Evolutionary conservation across 2,797 vertebrate species (phyloP), one percentile per base, ranked within the genome.

Genomic region (Astyanax mexicanus): DNA sequence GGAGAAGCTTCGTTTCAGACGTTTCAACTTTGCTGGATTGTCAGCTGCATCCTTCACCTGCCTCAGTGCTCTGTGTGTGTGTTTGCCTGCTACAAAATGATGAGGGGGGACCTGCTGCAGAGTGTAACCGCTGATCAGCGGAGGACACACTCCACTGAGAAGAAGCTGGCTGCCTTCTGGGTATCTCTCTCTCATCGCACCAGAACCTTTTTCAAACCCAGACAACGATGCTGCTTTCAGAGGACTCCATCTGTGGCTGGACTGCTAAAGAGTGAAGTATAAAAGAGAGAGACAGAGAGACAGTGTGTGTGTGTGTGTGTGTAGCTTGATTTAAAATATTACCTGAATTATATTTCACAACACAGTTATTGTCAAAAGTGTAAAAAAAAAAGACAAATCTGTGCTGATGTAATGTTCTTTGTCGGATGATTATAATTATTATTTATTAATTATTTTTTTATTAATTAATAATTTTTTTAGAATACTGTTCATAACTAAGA

Each of bases 151-250:
- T 69, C 47, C 0, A 61, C 70, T 8, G 90, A 91, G 80, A 90
- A 86, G 83, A 92, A 90, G 85, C 85, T 92, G 35, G 74, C 90
- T 69, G 86, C 89, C 66, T 92, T 92, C 79, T 92, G 90, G 90
- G 83, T 85, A 84, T 83, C 84, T 78, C 81, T 92, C 81, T 89
- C 88, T 45, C 75, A 87, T 72, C 84, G 88, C 79, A 91, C 89
- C 72, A 87, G 88, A 88, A 90, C 80, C 51, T 83, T 91, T 66
- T 88, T 92, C 79, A 85, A 86, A 81, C 80, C 84, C 54, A 40
- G 84, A 0, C 84, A 92, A 21, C 87, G 87, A 47, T 78, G 83
- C 0, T 74, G 89, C 83, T 85, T 80, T 84, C 79, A 83, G 86
- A 88, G 86, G 17, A 86, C 89, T 13, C 67, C 32, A 19, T 92